Evolutionary conservation across 2,888 invertebrate genomes (phyloP).

Genomic region (Acleris holmiana): DNA sequence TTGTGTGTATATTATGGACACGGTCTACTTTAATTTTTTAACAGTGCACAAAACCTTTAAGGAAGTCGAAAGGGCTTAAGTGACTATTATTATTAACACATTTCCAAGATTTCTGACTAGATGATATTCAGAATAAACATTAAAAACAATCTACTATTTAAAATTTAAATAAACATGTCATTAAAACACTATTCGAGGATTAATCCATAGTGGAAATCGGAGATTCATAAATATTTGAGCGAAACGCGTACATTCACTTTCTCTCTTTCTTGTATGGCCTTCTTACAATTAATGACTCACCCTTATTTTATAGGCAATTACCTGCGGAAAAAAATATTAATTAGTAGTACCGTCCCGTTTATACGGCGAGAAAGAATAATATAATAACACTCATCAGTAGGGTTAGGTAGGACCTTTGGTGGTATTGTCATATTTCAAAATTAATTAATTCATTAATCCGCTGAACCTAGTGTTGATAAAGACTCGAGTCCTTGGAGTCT

Average conservation of each 20-base stretch:
- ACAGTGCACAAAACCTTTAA: background rate
- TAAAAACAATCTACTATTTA: constrained; percentile 21
- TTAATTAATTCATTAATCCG: too few relatives aligned
- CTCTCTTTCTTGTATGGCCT: constrained; percentile 39
- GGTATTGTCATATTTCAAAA: too few relatives aligned
- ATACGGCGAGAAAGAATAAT: too few relatives aligned
- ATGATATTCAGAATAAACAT: constrained; percentile 30
- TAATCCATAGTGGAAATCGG: constrained; percentile 47
- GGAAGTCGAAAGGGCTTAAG: constrained; percentile 14
- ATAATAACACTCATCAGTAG: too few relatives aligned
- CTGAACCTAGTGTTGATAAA: too few relatives aligned
- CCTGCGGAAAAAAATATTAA: constrained; percentile 47
- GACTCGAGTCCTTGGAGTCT: too few relatives aligned
- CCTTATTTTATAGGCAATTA: constrained; percentile 56
- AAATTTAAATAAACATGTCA: constrained; percentile 35
- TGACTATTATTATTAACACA: background rate
- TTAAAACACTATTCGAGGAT: constrained; percentile 33
- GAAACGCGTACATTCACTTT: constrained; percentile 50
- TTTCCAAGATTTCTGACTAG: constrained; percentile 28
- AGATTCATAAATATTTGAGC: constrained; percentile 63
- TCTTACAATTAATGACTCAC: constrained; percentile 58
- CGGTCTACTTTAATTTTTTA: background rate
- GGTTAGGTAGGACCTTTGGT: too few relatives aligned
- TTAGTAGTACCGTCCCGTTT: background rate
- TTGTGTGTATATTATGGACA: background rate